A percentile compares a stretch with the other conserved stretches of the same genome.
phyloP scores from a whole-genome alignment of 2,797 vertebrate genomes.

The Diceros bicornis region DNA sequence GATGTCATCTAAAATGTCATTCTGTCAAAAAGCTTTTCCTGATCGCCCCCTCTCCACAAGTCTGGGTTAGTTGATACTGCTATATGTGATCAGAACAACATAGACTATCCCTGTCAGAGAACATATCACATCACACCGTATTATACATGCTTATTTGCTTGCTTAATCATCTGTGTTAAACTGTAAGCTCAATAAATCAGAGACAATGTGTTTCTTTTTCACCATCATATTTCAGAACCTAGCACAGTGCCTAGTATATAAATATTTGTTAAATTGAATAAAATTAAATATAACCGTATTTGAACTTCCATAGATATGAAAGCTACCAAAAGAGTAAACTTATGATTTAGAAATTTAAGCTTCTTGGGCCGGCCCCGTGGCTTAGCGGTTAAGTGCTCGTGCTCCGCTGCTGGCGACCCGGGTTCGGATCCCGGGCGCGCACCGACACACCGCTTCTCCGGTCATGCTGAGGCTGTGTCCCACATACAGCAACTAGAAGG shows the following conservation, averaged over 20 bases:
- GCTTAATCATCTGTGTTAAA: background rate
- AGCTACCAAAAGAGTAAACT: conserved; percentile 24
- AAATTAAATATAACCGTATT: conserved; percentile 17
- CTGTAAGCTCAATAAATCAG: background rate
- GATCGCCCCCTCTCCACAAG: background rate
- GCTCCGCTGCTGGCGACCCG: no score
- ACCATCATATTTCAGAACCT: background rate
- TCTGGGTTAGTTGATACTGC: background rate
- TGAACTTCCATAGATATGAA: conserved; percentile 28
- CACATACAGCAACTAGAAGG: no score
- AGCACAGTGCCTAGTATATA: background rate
- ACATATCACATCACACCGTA: background rate
- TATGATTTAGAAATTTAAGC: background rate
- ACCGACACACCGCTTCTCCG: no score
- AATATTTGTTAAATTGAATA: conserved; percentile 35
- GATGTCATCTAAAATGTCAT: conserved; percentile 35
- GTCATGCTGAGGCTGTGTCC: no score
- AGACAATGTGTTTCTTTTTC: conserved; percentile 19
- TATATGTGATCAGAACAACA: background rate
- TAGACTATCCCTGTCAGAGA: background rate
- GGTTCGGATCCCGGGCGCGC: no score
- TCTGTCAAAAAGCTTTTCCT: conserved; percentile 31
- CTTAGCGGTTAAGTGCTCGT: no score
- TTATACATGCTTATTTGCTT: conserved; percentile 10
- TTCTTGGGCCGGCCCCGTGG: no score